Conservation (phyloP, 2,888 invertebrate genomes). For the Branchellion lobata region DNA sequence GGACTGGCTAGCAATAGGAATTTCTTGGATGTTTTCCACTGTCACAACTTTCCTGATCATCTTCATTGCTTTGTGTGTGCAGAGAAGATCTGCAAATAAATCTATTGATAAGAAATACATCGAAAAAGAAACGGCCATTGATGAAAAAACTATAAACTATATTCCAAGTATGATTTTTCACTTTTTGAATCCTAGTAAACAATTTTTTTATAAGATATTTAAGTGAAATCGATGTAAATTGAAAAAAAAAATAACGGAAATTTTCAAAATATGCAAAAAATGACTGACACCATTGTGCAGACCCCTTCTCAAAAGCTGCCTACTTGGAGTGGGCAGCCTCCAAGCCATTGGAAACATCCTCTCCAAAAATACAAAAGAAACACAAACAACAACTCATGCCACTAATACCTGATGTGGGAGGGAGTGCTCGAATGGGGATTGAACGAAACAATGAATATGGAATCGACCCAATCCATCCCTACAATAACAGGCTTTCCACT, state of each 20-base stretch:
- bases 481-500: too few relatives aligned
- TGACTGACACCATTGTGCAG: too few relatives aligned
- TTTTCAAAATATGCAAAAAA: too few relatives aligned
- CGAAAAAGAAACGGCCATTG: slow-evolving; percentile 2
- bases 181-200: too few relatives aligned
- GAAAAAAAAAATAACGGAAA: too few relatives aligned
- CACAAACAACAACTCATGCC: neutral
- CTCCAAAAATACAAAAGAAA: neutral
- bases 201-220: too few relatives aligned
- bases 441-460: too few relatives aligned
- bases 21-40: slow-evolving; percentile 43
- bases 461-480: too few relatives aligned
- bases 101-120: neutral
- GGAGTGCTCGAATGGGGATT: neutral
- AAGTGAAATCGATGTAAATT: too few relatives aligned
- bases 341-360: neutral
- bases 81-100: neutral
- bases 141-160: too few relatives aligned
- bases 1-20: slow-evolving; percentile 38
- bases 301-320: neutral
- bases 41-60: slow-evolving; percentile 23
- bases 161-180: too few relatives aligned
- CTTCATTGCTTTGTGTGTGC: neutral
- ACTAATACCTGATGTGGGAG: neutral
- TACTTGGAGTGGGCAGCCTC: neutral